phyloP scores from a whole-genome alignment of 2,888 invertebrate species.

The Brenthis ino region DNA sequence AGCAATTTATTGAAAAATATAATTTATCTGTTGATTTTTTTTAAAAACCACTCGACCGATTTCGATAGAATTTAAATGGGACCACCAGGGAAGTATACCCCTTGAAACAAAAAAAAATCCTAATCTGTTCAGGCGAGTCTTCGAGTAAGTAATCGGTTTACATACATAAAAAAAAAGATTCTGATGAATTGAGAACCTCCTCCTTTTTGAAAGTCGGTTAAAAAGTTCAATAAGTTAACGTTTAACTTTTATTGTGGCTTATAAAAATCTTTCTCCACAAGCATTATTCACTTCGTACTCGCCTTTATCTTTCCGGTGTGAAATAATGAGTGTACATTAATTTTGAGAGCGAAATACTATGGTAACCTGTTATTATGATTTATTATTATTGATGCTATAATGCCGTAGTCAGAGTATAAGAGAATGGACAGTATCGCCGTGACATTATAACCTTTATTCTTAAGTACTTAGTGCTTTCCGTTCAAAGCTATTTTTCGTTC shows the following conservation, averaged over 20 bases:
- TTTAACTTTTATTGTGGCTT: conserved; percentile 30
- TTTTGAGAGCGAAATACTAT: conserved; percentile 39
- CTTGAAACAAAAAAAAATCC: no score
- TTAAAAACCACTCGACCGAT: no score
- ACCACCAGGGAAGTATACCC: no score
- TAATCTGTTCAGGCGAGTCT: no score
- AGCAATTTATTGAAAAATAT: no score
- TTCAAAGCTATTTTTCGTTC: conserved; percentile 17
- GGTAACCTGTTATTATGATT: conserved; percentile 41
- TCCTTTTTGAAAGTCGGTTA: background rate
- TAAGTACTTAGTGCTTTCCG: conserved; percentile 21
- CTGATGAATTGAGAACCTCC: no score
- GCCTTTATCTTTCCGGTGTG: conserved; percentile 41
- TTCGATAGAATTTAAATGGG: no score
- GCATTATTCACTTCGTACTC: conserved; percentile 37
- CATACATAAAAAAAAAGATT: no score
- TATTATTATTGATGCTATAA: conserved; percentile 41
- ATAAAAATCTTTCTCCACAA: conserved; percentile 34
- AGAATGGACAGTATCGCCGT: conserved; percentile 29
- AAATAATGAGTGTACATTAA: conserved; percentile 41
- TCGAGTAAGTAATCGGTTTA: no score
- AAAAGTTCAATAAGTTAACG: conserved; percentile 11
- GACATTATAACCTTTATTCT: conserved; percentile 31
- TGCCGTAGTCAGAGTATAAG: conserved; percentile 30
- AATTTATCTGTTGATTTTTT: no score